These are phyloP conservation scores for Sthenelais limicola DNA, from an alignment of 2,888 invertebrate species.

Conservation along the genomic window DNA sequence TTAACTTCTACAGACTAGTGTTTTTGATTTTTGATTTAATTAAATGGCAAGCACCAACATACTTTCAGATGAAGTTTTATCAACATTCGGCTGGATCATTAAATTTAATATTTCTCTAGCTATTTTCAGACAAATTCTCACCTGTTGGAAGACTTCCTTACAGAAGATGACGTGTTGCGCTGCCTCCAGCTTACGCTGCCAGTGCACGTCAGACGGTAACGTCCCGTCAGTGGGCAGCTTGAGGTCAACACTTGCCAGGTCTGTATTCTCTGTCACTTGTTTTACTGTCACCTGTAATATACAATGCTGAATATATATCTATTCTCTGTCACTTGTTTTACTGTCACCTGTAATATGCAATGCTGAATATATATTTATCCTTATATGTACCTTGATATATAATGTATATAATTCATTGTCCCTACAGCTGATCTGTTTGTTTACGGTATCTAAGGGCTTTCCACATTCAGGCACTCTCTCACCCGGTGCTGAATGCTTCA, in stretches of 20 bases:
- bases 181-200: conserved; percentile 97
- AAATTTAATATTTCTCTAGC: too few relatives aligned
- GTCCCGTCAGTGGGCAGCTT: conserved; percentile 60
- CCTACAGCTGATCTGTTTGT: neutral
- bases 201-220: conserved; percentile 76
- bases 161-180: conserved; percentile 98
- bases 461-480: too few relatives aligned
- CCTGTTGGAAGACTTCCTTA: conserved; percentile 93
- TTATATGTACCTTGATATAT: too few relatives aligned
- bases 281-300: conserved; percentile 18
- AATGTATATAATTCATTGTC: neutral
- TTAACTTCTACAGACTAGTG: too few relatives aligned
- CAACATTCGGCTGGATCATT: too few relatives aligned
- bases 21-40: neutral
- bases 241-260: conserved; percentile 63
- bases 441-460: too few relatives aligned
- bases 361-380: conserved; percentile 57
- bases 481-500: too few relatives aligned
- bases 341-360: conserved; percentile 47
- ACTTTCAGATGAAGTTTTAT: too few relatives aligned
- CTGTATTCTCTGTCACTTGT: conserved; percentile 22
- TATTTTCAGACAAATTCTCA: conserved; percentile 50
- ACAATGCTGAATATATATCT: conserved; percentile 60
- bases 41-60: too few relatives aligned
- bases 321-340: conserved; percentile 27